phyloP scores from a whole-genome alignment of 2,888 invertebrate genomes.

The Tetragonula carbonaria region DNA sequence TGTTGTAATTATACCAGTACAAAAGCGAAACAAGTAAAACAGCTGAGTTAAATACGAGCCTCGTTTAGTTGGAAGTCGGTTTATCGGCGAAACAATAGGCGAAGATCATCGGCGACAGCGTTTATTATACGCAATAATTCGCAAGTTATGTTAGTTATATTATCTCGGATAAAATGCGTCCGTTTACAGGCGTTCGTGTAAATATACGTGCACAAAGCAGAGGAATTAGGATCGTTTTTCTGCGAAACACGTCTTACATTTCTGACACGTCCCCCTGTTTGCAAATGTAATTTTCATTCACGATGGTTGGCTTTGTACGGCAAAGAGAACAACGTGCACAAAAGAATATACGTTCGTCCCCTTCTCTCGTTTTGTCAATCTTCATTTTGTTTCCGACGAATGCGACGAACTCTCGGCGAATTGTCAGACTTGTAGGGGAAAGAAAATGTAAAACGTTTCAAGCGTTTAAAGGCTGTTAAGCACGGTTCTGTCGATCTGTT shows the following conservation, averaged over 20 bases:
- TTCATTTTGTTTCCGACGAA: background rate
- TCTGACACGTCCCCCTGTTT: background rate
- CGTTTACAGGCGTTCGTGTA: slow-evolving; percentile 64
- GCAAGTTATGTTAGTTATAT: slow-evolving; percentile 50
- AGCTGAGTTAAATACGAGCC: slow-evolving; percentile 17
- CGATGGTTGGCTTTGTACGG: background rate
- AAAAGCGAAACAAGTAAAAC: background rate
- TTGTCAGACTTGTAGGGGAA: background rate
- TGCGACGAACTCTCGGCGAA: too few relatives aligned
- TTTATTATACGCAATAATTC: slow-evolving; percentile 66
- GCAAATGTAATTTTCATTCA: background rate
- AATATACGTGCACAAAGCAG: slow-evolving; percentile 61
- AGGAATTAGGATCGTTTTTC: slow-evolving; percentile 32
- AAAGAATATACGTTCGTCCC: background rate
- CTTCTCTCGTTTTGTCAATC: background rate
- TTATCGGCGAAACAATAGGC: slow-evolving; percentile 44
- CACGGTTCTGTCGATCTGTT: slow-evolving; percentile 29
- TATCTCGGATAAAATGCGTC: slow-evolving; percentile 27
- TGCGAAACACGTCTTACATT: slow-evolving; percentile 30
- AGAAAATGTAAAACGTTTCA: slow-evolving; percentile 20
- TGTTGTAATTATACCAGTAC: slow-evolving; percentile 8
- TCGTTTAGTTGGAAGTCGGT: background rate
- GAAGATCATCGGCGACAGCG: slow-evolving; percentile 60
- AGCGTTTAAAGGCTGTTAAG: slow-evolving; percentile 28
- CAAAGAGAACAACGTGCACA: background rate